Evolutionary conservation across 2,888 invertebrate species (phyloP).

Genomic region (Malthinus flaveolus): DNA sequence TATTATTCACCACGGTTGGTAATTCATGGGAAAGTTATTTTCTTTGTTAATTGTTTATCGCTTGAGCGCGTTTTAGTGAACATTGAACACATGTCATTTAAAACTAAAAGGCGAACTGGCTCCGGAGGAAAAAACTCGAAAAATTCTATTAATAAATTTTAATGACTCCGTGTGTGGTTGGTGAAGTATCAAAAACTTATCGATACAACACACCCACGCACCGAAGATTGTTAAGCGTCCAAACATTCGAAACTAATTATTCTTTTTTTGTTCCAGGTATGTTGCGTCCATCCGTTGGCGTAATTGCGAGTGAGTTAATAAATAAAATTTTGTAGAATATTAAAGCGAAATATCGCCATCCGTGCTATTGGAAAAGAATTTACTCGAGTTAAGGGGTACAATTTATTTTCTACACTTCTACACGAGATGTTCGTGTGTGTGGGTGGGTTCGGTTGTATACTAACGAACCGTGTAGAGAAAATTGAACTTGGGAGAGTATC

Average conservation of each 20-base stretch:
- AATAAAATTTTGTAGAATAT: no score
- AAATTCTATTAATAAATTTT: conserved; percentile 9
- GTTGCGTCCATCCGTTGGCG: not conserved
- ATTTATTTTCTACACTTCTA: conserved; percentile 3
- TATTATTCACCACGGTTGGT: conserved; percentile 8
- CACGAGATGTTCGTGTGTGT: not conserved
- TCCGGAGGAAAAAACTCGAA: not conserved
- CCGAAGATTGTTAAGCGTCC: no score
- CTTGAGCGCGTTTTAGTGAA: conserved; percentile 10
- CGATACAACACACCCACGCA: no score
- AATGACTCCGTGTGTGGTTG: conserved; percentile 10
- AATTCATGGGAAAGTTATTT: conserved; percentile 22
- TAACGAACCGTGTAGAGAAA: conserved; percentile 1
- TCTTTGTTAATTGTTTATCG: conserved; percentile 16
- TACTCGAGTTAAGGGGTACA: not conserved
- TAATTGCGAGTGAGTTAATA: not conserved
- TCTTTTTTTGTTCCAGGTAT: conserved; percentile 9
- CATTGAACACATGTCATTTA: conserved; percentile 11
- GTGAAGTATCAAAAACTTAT: not conserved
- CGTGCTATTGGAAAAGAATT: no score
- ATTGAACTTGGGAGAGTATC: not conserved
- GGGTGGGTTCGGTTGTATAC: conserved; percentile 1
- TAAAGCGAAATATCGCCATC: no score
- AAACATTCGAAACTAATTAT: not conserved
- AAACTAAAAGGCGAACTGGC: conserved; percentile 3